Evolutionary conservation across 2,797 vertebrate genomes (phyloP), one percentile per base, ranked within the genome.

Genomic region (Philypnodon macrostomus): DNA sequence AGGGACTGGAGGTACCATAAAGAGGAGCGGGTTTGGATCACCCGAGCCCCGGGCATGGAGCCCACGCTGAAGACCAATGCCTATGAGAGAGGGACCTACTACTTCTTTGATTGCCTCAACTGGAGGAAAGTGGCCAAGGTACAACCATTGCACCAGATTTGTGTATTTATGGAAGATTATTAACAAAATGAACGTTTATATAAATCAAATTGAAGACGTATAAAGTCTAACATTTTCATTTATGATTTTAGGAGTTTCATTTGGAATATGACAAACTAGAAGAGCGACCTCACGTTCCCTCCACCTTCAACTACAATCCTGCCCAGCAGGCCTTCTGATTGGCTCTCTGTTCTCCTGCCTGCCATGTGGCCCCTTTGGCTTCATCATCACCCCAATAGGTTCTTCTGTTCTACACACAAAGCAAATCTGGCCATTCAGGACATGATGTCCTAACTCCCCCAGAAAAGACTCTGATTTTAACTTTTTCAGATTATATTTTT

Each of bases 71-170:
- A 98, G 92, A 99, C 96, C 89, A 99, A 98, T 84, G 90, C 92
- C 5, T 99, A 99, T 0, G 97, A 99, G 91, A 93, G 96, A 84
- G 97, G 97, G 80, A 98, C 97, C 81, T 98, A 98, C 85, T 98
- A 98, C 92, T 98, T 98, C 89, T 99, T 98, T 86, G 97, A 98
- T 88, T 99, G 97, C 98, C 94, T 97, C 92, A 99, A 98, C 93
- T 99, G 96, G 97, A 97, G 97, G 88, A 98, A 99, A 92, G 96
- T 99, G 88, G 96, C 97, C 85, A 99, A 99, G 96, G 97, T 90
- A 29, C 9, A 29, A 9, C 10, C 10, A 29, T 10, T 27, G n/a
- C 9, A 8, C 5, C 4, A 29, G 27, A 29, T 10, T 29, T 29
- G 10, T 29, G 9, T 29, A 12, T 29, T 29, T 29, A 10, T 29